These are phyloP conservation scores for Rhagologus leucostigma DNA, from an alignment of 2,113 vertebrate genomes.

Conservation along the genomic window DNA sequence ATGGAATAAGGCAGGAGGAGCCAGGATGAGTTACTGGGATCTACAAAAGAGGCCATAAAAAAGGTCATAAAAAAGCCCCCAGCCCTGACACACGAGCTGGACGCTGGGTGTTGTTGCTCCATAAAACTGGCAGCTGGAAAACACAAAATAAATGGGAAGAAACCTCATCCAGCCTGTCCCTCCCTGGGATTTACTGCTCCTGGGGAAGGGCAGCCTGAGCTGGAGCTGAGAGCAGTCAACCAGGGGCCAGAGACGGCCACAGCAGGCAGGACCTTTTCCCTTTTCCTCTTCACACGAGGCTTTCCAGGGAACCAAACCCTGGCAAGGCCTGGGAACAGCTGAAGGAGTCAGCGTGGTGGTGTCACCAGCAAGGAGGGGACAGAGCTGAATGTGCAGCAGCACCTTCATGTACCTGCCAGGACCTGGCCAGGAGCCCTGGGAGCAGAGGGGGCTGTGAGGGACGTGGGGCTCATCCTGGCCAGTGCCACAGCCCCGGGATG, in stretches of 20 bases:
- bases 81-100: background rate
- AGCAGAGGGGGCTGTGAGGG: background rate
- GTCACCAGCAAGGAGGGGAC: background rate
- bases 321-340: background rate
- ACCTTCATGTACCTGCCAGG: accelerated
- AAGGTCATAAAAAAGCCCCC: background rate
- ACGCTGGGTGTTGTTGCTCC: background rate
- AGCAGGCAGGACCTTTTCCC: background rate
- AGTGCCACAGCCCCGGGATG: background rate
- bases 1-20: background rate
- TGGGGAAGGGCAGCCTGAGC: background rate
- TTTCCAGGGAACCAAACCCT: background rate
- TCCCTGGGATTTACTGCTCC: background rate
- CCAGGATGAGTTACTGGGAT: background rate
- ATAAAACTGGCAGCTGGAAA: background rate
- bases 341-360: background rate
- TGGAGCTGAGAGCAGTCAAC: background rate
- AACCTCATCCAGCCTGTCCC: background rate
- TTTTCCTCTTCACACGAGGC: no score
- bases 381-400: background rate
- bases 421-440: background rate
- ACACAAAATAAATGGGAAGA: background rate
- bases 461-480: background rate
- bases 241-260: background rate
- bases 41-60: background rate